Conservation (phyloP, 2,797 vertebrate genomes). For the Acropternis orthonyx region DNA sequence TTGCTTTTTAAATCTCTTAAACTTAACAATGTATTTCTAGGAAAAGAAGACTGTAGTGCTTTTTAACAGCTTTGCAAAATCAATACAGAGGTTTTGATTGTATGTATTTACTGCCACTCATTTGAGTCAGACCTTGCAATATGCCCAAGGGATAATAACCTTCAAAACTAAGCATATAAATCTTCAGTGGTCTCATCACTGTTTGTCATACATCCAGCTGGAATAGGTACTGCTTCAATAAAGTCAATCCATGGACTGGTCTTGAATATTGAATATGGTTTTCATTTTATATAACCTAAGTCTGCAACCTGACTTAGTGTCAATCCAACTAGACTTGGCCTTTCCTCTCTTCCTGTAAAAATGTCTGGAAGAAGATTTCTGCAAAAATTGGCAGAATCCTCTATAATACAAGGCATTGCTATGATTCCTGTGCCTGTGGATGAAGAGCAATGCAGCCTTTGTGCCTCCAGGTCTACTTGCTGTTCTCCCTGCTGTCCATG, state of each 20-base stretch:
- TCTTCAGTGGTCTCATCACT: slow-evolving; percentile 27
- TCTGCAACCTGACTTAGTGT: neutral
- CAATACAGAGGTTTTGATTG: slow-evolving; percentile 29
- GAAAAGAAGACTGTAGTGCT: neutral
- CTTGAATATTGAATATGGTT: slow-evolving; percentile 38
- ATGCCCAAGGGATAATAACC: slow-evolving; percentile 46
- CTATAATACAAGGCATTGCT: neutral
- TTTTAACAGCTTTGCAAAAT: slow-evolving; percentile 49
- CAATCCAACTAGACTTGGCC: neutral
- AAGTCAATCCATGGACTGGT: slow-evolving; percentile 25
- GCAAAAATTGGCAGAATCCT: neutral
- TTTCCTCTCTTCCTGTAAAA: neutral
- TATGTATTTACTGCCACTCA: slow-evolving; percentile 7
- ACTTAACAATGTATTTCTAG: neutral
- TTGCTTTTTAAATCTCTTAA: slow-evolving; percentile 7
- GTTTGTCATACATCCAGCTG: slow-evolving; percentile 52
- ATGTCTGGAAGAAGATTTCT: neutral
- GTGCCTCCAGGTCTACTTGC: neutral
- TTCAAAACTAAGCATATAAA: slow-evolving; percentile 60
- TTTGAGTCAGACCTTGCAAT: slow-evolving; percentile 29
- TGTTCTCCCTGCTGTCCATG: neutral
- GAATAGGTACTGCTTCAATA: slow-evolving; percentile 52
- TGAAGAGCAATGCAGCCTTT: neutral
- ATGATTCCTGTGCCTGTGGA: neutral
- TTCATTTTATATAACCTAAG: neutral